Evolutionary conservation across 2,113 vertebrate genomes (phyloP), one percentile per base, ranked within the genome.

Genomic region (Corapipo altera): DNA sequence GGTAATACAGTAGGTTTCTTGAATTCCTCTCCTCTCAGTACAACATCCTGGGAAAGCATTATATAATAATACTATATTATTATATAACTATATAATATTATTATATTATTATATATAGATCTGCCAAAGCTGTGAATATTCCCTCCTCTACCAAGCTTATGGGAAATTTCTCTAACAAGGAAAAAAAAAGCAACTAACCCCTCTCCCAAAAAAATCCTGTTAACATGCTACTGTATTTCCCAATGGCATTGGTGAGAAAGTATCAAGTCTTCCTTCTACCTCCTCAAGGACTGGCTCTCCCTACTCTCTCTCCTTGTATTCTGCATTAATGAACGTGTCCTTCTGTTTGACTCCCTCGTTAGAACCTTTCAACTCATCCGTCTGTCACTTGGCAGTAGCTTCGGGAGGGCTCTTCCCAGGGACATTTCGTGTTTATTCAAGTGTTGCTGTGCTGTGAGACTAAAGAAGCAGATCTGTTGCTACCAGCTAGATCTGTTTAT

Each of bases 331-430:
- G 89, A 95, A 67, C 1, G 5, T 85, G 76, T 73, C 89, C 91
- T 92, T 96, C 93, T 95, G 90, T 84, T 94, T 89, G 58, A 90
- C 85, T 94, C 82, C 61, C 65, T 92, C 1, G 0, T 12, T 81
- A 73, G 82, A 95, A 91, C 85, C 85, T 92, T 95, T 95, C 82
- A 76, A 83, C 85, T 95, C 85, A 77, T 73, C 78, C 43, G 69
- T 96, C 95, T 96, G 94, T 94, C 92, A 77, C 95, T 96, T 94
- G 96, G 91, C 90, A 88, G 85, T 74, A 80, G 69, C 77, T 62
- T 80, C 1, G 0, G 58, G 44, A 96, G 43, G 33, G 43, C 67
- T 96, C 67, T 91, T 95, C 91, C 78, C 75, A 80, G 87, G 71
- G 82, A 95, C 57, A 39, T 86, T 94, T 86, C 0, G 0, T 95